These are phyloP conservation scores for Melangyna quadrimaculata DNA, from an alignment of 2,888 invertebrate species.

Conservation along the genomic window DNA sequence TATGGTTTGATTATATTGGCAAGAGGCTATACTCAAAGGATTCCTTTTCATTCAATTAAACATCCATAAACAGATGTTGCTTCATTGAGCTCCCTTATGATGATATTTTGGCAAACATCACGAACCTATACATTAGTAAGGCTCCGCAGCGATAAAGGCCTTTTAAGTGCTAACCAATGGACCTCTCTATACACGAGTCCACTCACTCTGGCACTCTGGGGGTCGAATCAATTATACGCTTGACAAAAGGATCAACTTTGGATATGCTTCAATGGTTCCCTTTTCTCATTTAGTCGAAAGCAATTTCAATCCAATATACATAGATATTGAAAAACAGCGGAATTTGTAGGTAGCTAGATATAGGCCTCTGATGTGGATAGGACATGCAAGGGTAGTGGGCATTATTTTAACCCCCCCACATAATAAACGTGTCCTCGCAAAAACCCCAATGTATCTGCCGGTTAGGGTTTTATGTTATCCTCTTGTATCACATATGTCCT, in stretches of 20 bases:
- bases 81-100: constrained; percentile 29
- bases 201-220: constrained; percentile 4
- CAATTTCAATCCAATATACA: constrained; percentile 9
- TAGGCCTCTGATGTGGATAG: neutral
- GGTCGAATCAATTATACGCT: constrained; percentile 44
- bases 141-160: constrained; percentile 1
- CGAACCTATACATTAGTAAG: constrained; percentile 16
- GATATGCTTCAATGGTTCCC: neutral
- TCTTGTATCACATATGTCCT: constrained; percentile 42
- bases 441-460: neutral
- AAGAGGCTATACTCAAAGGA: constrained; percentile 5
- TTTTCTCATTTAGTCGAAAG: constrained; percentile 12
- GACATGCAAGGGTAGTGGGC: neutral
- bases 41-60: constrained; percentile 52
- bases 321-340: constrained; percentile 20
- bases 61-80: constrained; percentile 38
- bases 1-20: too few species aligned
- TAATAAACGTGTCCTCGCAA: constrained; percentile 42
- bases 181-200: neutral
- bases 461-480: constrained; percentile 42
- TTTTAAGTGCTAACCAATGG: constrained; percentile 41
- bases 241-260: constrained; percentile 13
- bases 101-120: constrained; percentile 55
- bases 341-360: constrained; percentile 23
- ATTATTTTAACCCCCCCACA: neutral